Evolutionary conservation across 2,888 invertebrate genomes (phyloP).

Genomic region (Athalia cordata): DNA sequence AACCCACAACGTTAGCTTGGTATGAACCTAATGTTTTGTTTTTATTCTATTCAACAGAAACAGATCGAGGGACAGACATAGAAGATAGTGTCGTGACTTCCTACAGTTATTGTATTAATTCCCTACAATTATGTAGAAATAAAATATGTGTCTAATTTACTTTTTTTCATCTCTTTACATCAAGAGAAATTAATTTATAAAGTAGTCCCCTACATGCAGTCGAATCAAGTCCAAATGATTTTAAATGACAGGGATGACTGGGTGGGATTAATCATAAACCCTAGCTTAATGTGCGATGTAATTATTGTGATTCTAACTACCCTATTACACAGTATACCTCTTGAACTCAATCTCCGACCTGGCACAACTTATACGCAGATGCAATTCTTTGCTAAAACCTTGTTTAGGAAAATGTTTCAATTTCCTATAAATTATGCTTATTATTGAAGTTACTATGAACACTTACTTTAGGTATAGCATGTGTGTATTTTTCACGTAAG

Average conservation of each 20-base stretch:
- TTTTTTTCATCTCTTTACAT: constrained; percentile 16
- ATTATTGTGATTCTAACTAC: constrained; percentile 24
- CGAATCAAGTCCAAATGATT: constrained; percentile 12
- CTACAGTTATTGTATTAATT: constrained; percentile 51
- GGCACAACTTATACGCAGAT: constrained; percentile 3
- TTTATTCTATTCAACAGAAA: constrained; percentile 68
- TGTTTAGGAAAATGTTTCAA: not conserved
- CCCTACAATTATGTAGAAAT: constrained; percentile 48
- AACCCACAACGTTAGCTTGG: constrained; percentile 39
- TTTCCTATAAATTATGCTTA: constrained; percentile 25
- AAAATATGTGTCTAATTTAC: constrained; percentile 34
- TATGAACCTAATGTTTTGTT: constrained; percentile 63
- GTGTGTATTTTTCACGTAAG: constrained; percentile 59
- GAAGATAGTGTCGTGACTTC: constrained; percentile 68
- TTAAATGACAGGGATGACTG: constrained; percentile 11
- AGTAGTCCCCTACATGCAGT: constrained; percentile 22
- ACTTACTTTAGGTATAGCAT: constrained; percentile 61
- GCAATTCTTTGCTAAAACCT: not conserved
- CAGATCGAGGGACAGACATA: constrained; percentile 70
- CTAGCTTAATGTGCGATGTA: constrained; percentile 39
- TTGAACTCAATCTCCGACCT: constrained; percentile 6
- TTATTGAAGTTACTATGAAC: constrained; percentile 22
- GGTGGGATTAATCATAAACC: not conserved
- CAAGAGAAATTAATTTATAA: constrained; percentile 16
- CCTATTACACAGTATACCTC: constrained; percentile 14